Evolutionary conservation across 1,140 invertebrate genomes (phyloP).

Genomic region (Pinna nobilis): DNA sequence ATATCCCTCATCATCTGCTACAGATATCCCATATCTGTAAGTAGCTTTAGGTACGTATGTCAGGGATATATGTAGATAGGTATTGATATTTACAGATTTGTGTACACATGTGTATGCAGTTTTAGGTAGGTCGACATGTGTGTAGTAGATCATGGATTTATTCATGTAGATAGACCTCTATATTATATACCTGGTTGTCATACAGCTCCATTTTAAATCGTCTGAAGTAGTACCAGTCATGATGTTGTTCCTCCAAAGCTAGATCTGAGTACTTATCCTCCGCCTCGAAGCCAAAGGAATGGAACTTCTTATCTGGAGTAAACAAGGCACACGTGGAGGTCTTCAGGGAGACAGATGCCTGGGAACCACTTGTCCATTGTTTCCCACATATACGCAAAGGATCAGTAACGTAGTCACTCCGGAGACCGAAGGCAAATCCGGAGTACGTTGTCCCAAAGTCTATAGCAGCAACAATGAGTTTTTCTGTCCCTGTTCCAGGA

Average conservation of each 20-base stretch:
- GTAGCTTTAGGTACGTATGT: too few relatives aligned
- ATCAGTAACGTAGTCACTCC: conserved; percentile 34
- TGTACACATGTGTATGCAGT: not conserved
- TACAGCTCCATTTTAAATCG: conserved; percentile 51
- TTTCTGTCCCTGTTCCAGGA: too few relatives aligned
- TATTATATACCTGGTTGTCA: conserved; percentile 35
- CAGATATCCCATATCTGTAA: too few relatives aligned
- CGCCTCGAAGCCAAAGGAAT: conserved; percentile 52
- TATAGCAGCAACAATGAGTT: conserved; percentile 49
- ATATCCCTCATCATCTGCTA: too few relatives aligned
- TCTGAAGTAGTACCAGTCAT: conserved; percentile 44
- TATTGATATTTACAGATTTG: not conserved
- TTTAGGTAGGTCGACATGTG: not conserved
- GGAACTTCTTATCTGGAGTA: conserved; percentile 27
- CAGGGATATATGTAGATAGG: too few relatives aligned
- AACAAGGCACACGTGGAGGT: conserved; percentile 45
- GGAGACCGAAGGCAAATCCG: conserved; percentile 44
- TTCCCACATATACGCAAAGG: conserved; percentile 25
- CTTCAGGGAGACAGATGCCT: conserved; percentile 64
- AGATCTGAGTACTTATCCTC: conserved; percentile 40
- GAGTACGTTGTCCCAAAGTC: conserved; percentile 63
- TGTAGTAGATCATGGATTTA: not conserved
- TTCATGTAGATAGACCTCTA: not conserved
- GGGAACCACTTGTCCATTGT: conserved; percentile 29
- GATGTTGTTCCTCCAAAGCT: conserved; percentile 5